Percentiles rank a stretch among this genome's conserved stretches.
Conservation (phyloP, 2,797 vertebrate genomes). For the Poliocrania exsul region DNA sequence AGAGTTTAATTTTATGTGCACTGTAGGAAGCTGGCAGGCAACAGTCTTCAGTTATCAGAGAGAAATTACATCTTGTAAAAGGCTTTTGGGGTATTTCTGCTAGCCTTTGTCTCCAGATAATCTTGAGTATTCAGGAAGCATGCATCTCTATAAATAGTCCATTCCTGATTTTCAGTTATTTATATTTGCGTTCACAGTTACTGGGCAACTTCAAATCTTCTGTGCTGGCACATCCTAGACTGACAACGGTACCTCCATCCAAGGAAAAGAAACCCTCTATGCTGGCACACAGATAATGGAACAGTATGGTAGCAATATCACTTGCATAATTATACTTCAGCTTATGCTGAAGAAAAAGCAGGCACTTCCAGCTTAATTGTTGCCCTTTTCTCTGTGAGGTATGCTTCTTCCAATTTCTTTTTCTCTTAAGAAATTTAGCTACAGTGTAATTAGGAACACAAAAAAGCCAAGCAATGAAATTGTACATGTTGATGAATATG, state of each 20-base stretch:
- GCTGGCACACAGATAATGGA: background rate
- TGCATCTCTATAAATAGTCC: background rate
- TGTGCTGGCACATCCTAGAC: background rate
- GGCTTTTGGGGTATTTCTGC: background rate
- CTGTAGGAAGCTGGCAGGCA: background rate
- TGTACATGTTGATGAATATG: background rate
- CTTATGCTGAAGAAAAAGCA: background rate
- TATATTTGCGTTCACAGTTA: background rate
- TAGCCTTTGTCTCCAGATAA: background rate
- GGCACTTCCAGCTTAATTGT: conserved; percentile 10
- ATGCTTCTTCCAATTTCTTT: background rate
- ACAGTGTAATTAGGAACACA: background rate
- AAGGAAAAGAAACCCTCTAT: background rate
- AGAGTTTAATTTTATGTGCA: background rate
- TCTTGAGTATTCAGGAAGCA: background rate
- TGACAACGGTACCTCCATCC: background rate
- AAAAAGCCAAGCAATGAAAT: background rate
- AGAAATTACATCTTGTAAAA: background rate
- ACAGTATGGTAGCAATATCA: background rate
- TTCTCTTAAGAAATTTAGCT: background rate
- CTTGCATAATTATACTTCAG: conserved; percentile 10
- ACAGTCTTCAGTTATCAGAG: background rate
- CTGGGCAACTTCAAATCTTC: background rate
- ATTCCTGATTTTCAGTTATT: background rate
- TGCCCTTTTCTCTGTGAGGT: conserved; percentile 1